Percentiles rank a stretch among this genome's conserved stretches.
Conservation (phyloP, 2,888 invertebrate species). For the Thyatira batis region DNA sequence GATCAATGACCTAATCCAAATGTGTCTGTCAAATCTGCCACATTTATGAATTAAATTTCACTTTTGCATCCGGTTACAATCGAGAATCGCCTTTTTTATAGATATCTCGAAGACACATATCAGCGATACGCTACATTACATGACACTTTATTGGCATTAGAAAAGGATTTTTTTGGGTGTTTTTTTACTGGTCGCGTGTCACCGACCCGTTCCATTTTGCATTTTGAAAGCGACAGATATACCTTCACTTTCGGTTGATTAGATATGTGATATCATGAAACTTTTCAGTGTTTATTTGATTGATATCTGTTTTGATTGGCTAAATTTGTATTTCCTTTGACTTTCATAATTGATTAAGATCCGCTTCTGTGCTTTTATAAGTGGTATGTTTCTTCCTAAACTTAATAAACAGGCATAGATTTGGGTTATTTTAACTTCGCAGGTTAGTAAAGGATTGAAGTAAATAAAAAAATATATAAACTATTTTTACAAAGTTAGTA, state of each 20-base stretch:
- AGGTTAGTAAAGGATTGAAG: too few relatives aligned
- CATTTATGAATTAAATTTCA: slow-evolving; percentile 1
- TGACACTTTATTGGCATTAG: not conserved
- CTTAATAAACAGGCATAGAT: too few relatives aligned
- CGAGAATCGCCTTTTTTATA: not conserved
- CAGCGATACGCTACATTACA: not conserved
- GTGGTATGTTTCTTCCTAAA: too few relatives aligned
- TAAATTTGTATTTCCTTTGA: too few relatives aligned
- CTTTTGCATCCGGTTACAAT: slow-evolving; percentile 19
- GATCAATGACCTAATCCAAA: not conserved
- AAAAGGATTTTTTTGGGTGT: not conserved
- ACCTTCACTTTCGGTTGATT: slow-evolving; percentile 4
- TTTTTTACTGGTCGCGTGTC: not conserved
- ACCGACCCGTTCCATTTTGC: not conserved
- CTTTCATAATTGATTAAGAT: too few relatives aligned
- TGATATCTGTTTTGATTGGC: too few relatives aligned
- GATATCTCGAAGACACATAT: not conserved
- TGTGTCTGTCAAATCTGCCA: not conserved
- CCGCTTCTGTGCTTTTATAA: too few relatives aligned
- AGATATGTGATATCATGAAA: not conserved
- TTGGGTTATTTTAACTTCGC: too few relatives aligned
- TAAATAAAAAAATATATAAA: too few relatives aligned
- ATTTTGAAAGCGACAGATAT: slow-evolving; percentile 3
- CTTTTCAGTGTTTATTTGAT: too few relatives aligned
- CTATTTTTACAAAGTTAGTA: too few relatives aligned